phyloP scores from a whole-genome alignment of 2,888 invertebrate species.

The Watsonalla binaria region DNA sequence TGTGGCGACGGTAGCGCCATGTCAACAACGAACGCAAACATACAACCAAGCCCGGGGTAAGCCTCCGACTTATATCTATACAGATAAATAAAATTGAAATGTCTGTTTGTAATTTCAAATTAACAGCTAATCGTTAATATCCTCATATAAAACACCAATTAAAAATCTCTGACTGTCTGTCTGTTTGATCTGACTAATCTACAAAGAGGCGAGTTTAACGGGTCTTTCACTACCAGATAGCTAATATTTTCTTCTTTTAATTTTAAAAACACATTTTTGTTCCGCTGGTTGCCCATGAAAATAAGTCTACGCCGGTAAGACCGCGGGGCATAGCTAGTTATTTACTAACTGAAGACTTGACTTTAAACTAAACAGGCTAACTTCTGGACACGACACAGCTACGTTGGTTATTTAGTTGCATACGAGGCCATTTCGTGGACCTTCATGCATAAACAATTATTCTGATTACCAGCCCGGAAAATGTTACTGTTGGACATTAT shows the following conservation, averaged over 20 bases:
- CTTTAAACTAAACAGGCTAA: slow-evolving; percentile 48
- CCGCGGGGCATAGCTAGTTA: slow-evolving; percentile 15
- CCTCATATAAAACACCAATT: too few relatives aligned
- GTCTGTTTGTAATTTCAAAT: too few relatives aligned
- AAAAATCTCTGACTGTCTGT: too few relatives aligned
- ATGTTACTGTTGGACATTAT: neutral
- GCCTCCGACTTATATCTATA: slow-evolving; percentile 32
- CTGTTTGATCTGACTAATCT: too few relatives aligned
- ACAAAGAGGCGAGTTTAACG: too few relatives aligned
- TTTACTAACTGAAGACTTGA: slow-evolving; percentile 47
- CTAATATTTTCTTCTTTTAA: too few relatives aligned
- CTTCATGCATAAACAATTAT: neutral
- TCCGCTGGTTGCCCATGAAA: too few relatives aligned
- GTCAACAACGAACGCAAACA: slow-evolving; percentile 53
- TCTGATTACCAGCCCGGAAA: neutral
- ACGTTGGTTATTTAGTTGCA: slow-evolving; percentile 18
- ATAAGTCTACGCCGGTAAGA: too few relatives aligned
- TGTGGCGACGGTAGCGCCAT: slow-evolving; percentile 23
- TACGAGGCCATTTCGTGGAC: slow-evolving; percentile 10
- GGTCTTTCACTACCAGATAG: too few relatives aligned
- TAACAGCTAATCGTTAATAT: too few relatives aligned
- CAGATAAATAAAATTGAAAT: too few relatives aligned
- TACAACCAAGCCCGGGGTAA: slow-evolving; percentile 42
- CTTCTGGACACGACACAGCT: slow-evolving; percentile 33
- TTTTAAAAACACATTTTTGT: too few relatives aligned